Evolutionary conservation across 2,113 vertebrate genomes (phyloP), one percentile per base, ranked within the genome.

Genomic region (Tragulus kanchil): DNA sequence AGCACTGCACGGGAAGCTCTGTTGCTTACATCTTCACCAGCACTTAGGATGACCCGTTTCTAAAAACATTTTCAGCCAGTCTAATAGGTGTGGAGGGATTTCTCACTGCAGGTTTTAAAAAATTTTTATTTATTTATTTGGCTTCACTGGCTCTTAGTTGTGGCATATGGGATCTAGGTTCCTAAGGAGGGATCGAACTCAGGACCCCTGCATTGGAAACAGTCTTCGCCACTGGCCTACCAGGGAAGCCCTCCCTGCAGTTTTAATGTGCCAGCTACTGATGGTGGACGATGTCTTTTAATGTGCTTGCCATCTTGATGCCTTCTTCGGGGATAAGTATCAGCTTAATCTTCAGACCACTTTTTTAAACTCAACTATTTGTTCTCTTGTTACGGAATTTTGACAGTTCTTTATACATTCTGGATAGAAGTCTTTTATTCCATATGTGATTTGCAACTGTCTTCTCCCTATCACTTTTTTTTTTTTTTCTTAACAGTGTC

Each of bases 41-140:
- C 59, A 15, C 69, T 81, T 23, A 5, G 23, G 7, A 8, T 6
- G 15, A 61, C 69, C 48, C 0, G 48, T 16, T 31, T 83, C 61
- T 50, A 36, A n/a, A 52, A 52, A 28, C 25, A 31, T 28, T 10
- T 3, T 42, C 42, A 23, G 8, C 71, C 25, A 2, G 21, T 64
- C 62, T 73, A 1, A 9, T 2, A 4, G 79, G 61, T 21, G 8
- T n/a, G 5, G 1, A 0, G 14, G 10, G 52, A 31, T n/a, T 5
- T 54, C 56, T 81, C 52, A 0, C 0, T 9, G 28, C 14, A 52
- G 73, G 36, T 36, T 36, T 36, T 36, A 36, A 36, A 36, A 36
- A 36, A 36, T 36, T n/a, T n/a, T n/a, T n/a, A 36, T 36, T 36
- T 36, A 36, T 36, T 36, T 36, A 36, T 36, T 36, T 36, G 36